A percentile compares a stretch with the other conserved stretches of the same genome.
Conservation (phyloP, 1,140 invertebrate genomes). For the Danaus plexippus region DNA sequence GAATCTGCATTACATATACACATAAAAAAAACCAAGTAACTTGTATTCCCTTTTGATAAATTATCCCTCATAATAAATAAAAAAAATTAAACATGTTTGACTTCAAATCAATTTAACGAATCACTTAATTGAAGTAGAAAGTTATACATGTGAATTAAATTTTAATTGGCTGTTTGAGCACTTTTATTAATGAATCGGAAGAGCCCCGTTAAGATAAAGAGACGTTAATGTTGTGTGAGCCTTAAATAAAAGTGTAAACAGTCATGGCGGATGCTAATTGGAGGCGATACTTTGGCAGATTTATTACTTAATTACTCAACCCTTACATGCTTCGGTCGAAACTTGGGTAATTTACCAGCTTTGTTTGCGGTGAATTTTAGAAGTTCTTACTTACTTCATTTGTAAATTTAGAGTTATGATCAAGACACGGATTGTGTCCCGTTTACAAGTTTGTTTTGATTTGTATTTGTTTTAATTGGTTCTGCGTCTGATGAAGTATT, state of each 20-base stretch:
- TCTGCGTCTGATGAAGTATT: neutral
- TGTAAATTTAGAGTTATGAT: conserved; percentile 22
- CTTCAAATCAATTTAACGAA: too few species aligned
- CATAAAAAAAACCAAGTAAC: too few species aligned
- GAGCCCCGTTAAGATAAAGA: conserved; percentile 15
- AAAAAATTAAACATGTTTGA: too few species aligned
- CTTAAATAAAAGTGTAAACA: conserved; percentile 19
- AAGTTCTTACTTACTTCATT: conserved; percentile 24
- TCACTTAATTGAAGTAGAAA: too few species aligned
- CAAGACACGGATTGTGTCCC: conserved; percentile 14
- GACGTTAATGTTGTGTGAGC: conserved; percentile 8
- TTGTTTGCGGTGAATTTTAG: conserved; percentile 26
- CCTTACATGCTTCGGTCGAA: conserved; percentile 24
- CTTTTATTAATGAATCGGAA: too few species aligned
- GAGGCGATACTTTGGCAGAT: conserved; percentile 30
- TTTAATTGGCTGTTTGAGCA: too few species aligned
- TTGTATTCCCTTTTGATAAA: too few species aligned
- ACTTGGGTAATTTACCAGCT: conserved; percentile 26
- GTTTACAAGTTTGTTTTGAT: conserved; percentile 7
- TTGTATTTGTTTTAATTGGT: conserved; percentile 1
- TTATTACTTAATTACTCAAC: conserved; percentile 31
- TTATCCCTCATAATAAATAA: too few species aligned
- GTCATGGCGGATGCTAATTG: conserved; percentile 22
- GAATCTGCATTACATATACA: too few species aligned
- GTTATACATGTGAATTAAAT: too few species aligned